These are phyloP conservation scores for Manacus vitellinus DNA, from an alignment of 2,113 vertebrate species.

Conservation along the genomic window DNA sequence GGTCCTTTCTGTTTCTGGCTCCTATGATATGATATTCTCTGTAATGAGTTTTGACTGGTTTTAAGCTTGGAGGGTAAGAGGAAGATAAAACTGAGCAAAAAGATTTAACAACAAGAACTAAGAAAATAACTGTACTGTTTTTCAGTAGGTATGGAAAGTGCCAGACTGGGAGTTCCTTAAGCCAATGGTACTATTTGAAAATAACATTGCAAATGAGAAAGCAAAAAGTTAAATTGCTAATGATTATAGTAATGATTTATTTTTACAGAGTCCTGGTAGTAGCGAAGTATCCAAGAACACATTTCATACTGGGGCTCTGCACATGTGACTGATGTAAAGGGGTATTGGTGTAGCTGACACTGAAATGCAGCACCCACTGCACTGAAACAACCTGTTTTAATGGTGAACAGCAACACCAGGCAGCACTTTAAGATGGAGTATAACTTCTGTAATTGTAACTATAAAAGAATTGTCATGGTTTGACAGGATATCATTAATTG, in stretches of 20 bases:
- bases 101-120: neutral
- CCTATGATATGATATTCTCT: neutral
- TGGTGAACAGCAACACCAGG: neutral
- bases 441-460: neutral
- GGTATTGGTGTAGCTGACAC: neutral
- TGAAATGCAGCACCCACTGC: neutral
- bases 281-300: neutral
- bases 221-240: neutral
- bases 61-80: neutral
- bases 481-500: neutral
- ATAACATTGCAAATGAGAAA: neutral
- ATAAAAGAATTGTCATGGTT: neutral
- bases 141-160: neutral
- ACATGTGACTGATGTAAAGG: neutral
- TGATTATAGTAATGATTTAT: neutral
- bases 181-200: neutral
- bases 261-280: neutral
- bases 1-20: neutral
- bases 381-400: neutral
- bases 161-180: neutral
- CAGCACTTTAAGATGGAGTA: neutral
- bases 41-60: neutral
- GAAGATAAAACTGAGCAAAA: neutral
- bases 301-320: neutral
- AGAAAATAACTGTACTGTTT: neutral